Conservation (phyloP, 2,888 invertebrate species). For the Herminia tarsipennalis region DNA sequence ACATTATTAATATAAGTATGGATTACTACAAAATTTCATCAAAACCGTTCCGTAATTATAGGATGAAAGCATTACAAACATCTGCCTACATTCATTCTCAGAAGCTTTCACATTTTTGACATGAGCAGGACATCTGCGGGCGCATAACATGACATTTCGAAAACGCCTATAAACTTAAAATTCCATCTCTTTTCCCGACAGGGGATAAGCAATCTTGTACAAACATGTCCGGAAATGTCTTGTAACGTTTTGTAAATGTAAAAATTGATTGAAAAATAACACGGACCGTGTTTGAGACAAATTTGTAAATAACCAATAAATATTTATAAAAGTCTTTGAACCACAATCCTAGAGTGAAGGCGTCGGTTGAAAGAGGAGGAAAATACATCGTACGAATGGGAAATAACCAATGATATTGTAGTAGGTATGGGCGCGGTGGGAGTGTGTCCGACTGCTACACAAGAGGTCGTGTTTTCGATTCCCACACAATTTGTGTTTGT, state of each 20-base stretch:
- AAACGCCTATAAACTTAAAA: background rate
- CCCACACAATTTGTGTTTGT: too few relatives aligned
- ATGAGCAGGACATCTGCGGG: too few relatives aligned
- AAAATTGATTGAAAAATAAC: slow-evolving; percentile 46
- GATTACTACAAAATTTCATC: too few relatives aligned
- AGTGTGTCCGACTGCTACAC: too few relatives aligned
- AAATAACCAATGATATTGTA: slow-evolving; percentile 43
- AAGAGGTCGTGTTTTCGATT: too few relatives aligned
- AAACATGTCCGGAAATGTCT: background rate
- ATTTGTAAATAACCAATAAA: slow-evolving; percentile 54
- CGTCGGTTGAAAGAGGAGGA: slow-evolving; percentile 15
- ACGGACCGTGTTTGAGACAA: slow-evolving; percentile 28
- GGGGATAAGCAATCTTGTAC: background rate
- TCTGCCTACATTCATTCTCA: too few relatives aligned
- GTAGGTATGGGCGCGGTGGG: too few relatives aligned
- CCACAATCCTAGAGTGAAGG: slow-evolving; percentile 29
- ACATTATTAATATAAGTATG: too few relatives aligned
- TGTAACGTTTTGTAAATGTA: slow-evolving; percentile 5
- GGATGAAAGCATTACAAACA: too few relatives aligned
- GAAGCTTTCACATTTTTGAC: too few relatives aligned
- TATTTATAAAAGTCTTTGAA: slow-evolving; percentile 55
- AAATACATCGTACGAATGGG: slow-evolving; percentile 35
- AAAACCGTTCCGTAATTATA: too few relatives aligned
- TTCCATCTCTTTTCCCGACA: background rate
- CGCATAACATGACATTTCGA: too few relatives aligned